Base-by-base conservation (phyloP, 2,888 invertebrate species). In the Saturnia pavonia region DNA sequence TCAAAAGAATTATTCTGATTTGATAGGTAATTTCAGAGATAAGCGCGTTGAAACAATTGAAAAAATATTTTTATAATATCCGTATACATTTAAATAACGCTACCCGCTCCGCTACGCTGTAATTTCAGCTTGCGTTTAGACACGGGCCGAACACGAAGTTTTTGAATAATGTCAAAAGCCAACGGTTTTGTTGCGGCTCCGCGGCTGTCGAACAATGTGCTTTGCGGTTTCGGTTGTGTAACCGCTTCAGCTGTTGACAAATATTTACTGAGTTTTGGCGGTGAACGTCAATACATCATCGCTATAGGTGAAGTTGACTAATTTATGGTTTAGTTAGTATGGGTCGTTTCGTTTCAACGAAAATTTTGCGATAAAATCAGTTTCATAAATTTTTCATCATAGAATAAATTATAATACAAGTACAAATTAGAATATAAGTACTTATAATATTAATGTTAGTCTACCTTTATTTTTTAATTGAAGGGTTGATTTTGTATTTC, bases 91-190 rank as follows among this genome's bases (percentile, higher is more conserved):
- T 43, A 7, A 54, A 22, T 8, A 54, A 54, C 54, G 54, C 22
- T 54, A 22, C 54, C 19, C 54, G 54, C 54, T 54, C 54, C 54
- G 54, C 54, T 54, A 1, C 54, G 22, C 11, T 54, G 6, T 54
- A 22, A 54, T 8, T 8, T 54, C 54, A 54, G 22, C 22, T 25
- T 16, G 14, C 8, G 57, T 27, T 25, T 0, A 27, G 27, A 14
- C 57, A 27, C 27, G 57, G 57, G 14, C 57, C 27, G 27, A 27
- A 60, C 27, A 3, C 25, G 2, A 27, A 57, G 57, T 63, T 70
- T 70, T 67, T 57, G 70, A 70, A 48, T 70, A 42, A 60, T 70
- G 68, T 63, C 70, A 70, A 68, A 70, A 70, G 68, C 40, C 70
- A 67, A 68, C 60, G 45, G 34, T 22, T 45, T 68, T 27, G 27